These are phyloP conservation scores for Cossypha dichroa DNA, from an alignment of 2,797 vertebrate species.

Conservation along the genomic window DNA sequence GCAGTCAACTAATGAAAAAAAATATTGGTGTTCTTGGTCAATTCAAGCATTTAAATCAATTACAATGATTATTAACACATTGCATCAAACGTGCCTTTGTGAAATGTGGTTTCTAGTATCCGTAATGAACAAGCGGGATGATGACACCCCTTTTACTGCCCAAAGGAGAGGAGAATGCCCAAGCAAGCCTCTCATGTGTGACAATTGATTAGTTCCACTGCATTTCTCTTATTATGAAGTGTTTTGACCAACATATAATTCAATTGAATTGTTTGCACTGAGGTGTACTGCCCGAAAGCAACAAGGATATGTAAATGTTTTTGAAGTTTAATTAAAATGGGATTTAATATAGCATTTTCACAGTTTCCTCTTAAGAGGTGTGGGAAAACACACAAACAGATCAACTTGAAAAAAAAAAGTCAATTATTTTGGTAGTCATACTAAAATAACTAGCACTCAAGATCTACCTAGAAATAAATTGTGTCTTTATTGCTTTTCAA, in stretches of 20 bases:
- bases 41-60: constrained; percentile 28
- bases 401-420: background rate
- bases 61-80: background rate
- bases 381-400: background rate
- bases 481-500: background rate
- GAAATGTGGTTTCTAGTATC: background rate
- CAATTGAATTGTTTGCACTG: background rate
- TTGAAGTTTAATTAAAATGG: constrained; percentile 29
- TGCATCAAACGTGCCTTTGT: background rate
- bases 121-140: background rate
- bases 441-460: background rate
- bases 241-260: background rate
- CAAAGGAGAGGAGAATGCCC: background rate
- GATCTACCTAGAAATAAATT: background rate
- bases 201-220: background rate
- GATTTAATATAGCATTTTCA: background rate
- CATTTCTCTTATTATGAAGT: background rate
- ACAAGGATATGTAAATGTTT: background rate
- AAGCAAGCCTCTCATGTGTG: background rate
- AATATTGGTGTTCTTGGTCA: background rate
- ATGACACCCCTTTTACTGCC: background rate
- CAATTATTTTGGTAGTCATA: background rate
- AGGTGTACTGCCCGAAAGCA: background rate
- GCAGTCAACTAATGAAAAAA: background rate
- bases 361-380: background rate